These are phyloP conservation scores for Rhineura floridana DNA, from an alignment of 2,113 vertebrate species.

Conservation along the genomic window DNA sequence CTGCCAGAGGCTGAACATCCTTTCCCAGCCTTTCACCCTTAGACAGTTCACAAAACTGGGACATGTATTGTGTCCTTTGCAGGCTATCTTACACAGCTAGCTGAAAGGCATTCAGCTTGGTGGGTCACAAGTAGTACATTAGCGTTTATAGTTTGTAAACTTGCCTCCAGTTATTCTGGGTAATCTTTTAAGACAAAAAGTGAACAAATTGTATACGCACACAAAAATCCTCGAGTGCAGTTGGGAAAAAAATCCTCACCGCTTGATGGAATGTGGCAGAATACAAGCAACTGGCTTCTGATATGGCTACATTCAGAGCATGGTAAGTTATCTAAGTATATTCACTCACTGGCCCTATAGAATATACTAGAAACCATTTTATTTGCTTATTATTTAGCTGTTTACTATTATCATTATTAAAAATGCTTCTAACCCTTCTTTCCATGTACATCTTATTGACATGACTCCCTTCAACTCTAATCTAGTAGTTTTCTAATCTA, in stretches of 20 bases:
- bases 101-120: background rate
- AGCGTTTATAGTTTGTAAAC: background rate
- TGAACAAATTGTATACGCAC: background rate
- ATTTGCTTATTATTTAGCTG: conserved; percentile 13
- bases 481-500: conserved; percentile 15
- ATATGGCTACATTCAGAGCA: background rate
- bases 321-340: background rate
- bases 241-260: too few species aligned
- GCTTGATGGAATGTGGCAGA: background rate
- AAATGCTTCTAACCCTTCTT: background rate
- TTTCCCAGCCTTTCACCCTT: background rate
- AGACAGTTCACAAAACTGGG: background rate
- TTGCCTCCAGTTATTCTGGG: background rate
- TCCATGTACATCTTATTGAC: too few species aligned
- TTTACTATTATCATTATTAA: background rate
- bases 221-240: too few species aligned
- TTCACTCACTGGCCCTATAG: background rate
- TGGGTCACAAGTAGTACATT: background rate
- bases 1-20: background rate
- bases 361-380: conserved; percentile 21
- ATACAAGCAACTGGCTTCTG: background rate
- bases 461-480: background rate
- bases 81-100: background rate
- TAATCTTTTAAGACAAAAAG: background rate
- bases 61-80: background rate